A percentile compares a stretch with the other conserved stretches of the same genome.
Evolutionary conservation across 2,888 invertebrate species (phyloP).

Genomic region (Calliopum simillimum): DNA sequence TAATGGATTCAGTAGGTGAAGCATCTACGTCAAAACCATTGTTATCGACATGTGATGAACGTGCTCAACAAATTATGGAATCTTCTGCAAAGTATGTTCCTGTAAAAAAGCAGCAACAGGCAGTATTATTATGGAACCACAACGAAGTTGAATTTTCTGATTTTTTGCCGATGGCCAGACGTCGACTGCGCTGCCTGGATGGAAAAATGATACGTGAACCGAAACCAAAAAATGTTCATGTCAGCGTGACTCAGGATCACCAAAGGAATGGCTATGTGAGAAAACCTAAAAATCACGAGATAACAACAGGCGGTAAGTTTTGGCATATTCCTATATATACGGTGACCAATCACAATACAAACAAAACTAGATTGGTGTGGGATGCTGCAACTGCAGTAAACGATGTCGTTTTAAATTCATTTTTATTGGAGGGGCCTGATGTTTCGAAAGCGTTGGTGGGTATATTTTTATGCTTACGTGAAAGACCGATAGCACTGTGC

Average conservation of each 20-base stretch:
- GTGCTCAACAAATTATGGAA: too few relatives aligned
- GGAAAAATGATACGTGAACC: constrained; percentile 15
- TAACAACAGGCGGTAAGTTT: constrained; percentile 20
- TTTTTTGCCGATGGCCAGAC: constrained; percentile 40
- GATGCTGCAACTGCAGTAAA: constrained; percentile 55
- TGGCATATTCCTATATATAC: constrained; percentile 56
- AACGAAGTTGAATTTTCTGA: constrained; percentile 36
- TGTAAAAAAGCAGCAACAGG: too few relatives aligned
- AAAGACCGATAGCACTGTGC: constrained; percentile 55
- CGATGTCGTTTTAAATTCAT: constrained; percentile 52
- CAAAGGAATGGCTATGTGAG: constrained; percentile 43
- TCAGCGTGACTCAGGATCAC: not conserved
- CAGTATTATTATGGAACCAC: constrained; percentile 48
- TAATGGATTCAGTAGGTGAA: too few relatives aligned
- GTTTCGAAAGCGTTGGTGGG: constrained; percentile 54
- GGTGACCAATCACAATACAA: constrained; percentile 51
- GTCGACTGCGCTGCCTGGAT: constrained; percentile 41
- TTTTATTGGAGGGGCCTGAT: constrained; percentile 57
- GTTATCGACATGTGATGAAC: too few relatives aligned
- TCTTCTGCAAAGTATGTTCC: too few relatives aligned
- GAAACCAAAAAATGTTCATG: not conserved
- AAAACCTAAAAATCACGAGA: constrained; percentile 38
- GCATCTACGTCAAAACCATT: too few relatives aligned
- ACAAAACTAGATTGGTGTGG: constrained; percentile 53
- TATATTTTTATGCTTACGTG: constrained; percentile 60